Evolutionary conservation across 2,797 vertebrate species (phyloP).

Genomic region (Gymnothorax reevesii): DNA sequence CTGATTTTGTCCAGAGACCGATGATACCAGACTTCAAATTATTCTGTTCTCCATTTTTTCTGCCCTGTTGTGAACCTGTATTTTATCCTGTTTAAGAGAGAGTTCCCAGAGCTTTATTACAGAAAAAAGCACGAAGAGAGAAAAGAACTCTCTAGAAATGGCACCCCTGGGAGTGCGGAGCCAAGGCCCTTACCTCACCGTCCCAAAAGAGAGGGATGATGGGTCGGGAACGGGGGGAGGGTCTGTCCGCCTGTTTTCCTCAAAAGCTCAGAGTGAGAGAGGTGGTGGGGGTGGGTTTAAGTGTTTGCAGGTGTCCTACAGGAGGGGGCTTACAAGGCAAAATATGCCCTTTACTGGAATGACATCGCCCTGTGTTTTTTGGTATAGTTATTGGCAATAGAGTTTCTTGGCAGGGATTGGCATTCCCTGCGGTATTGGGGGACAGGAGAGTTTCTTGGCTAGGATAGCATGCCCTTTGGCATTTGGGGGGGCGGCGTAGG

Average conservation of each 20-base stretch:
- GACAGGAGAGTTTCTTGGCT: background rate
- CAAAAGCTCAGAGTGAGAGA: constrained; percentile 30
- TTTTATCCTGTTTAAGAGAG: constrained; percentile 26
- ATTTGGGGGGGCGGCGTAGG: no score
- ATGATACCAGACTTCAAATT: constrained; percentile 32
- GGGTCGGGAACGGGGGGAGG: constrained; percentile 27
- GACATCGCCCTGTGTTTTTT: background rate
- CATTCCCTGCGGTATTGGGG: background rate
- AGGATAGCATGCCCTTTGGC: background rate
- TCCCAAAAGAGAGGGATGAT: constrained; percentile 24
- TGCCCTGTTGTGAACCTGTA: constrained; percentile 19
- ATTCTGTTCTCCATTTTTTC: constrained; percentile 33
- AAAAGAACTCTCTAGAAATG: constrained; percentile 36
- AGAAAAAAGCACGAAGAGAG: constrained; percentile 32
- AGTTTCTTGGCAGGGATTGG: background rate
- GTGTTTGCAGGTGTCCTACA: constrained; percentile 59
- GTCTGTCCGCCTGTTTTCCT: constrained; percentile 45
- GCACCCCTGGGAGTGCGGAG: constrained; percentile 27
- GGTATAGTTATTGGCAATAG: background rate
- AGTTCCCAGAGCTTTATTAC: constrained; percentile 29
- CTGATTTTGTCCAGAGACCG: constrained; percentile 39
- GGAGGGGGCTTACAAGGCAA: constrained; percentile 23
- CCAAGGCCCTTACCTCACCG: constrained; percentile 38
- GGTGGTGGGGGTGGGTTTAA: constrained; percentile 37
- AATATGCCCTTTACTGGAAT: background rate